Evolutionary conservation across 2,797 vertebrate genomes (phyloP), one percentile per base, ranked within the genome.

Genomic region (Coendou prehensilis): DNA sequence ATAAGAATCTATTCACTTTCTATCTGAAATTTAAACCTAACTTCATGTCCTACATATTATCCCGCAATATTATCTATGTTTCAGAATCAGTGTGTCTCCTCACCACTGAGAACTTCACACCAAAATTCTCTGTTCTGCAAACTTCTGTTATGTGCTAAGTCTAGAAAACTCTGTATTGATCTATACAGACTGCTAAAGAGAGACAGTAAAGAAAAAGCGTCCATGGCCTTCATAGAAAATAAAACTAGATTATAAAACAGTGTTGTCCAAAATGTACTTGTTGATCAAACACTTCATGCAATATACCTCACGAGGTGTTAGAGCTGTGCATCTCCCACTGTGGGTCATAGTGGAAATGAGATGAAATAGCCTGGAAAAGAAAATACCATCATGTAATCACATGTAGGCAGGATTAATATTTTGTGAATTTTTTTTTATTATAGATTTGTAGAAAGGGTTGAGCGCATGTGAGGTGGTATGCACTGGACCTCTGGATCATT

Each of bases 11-110:
- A 54, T 64, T 63, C 41, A 63, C n/a, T 50, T 14, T 63, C 73
- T 45, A 93, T 84, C 18, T 75, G 45, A 87, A 96, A 84, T 87
- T 87, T 69, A 89, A 23, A 63, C 52, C 28, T 80, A 33, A 57
- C 7, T 41, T 3, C 2, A n/a, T 61, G 13, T 41, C 13, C 22
- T 54, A 1, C 41, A 23, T 14, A 28, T 23, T 67, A 26, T 28
- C 67, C 73, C 50, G 5, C 45, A 63, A 57, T 41, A 4, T 30
- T 69, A 11, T 14, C 9, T 5, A 1, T 6, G 8, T 17, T 52
- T 89, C 47, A n/a, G 18, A 59, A 59, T 76, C 64, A 50, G 14
- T 57, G 0, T 17, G 30, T 5, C 26, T 5, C 11, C 20, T 22
- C 4, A 14, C 5, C 5, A 10, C 6, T 41, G 59, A 54, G 0